Evolutionary conservation across 2,797 vertebrate species (phyloP).

Genomic region (Myiotriccus ornatus): DNA sequence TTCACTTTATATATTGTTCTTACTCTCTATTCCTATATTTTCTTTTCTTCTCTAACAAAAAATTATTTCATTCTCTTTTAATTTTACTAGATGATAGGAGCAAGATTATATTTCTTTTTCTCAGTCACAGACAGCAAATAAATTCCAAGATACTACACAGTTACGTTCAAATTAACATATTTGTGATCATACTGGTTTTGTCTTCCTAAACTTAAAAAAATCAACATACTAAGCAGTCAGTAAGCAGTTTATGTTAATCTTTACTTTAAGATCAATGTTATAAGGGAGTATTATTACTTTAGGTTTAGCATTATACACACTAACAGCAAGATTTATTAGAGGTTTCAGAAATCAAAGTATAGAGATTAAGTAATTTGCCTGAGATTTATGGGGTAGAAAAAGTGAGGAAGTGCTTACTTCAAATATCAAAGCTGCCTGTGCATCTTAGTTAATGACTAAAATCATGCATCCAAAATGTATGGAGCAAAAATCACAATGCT

Average conservation of each 20-base stretch:
- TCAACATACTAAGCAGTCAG: neutral
- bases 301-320: neutral
- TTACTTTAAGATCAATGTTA: neutral
- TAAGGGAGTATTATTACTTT: neutral
- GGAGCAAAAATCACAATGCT: neutral
- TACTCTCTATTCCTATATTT: neutral
- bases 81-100: neutral
- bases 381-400: neutral
- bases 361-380: slow-evolving; percentile 3
- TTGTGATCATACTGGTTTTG: neutral
- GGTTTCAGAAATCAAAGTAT: slow-evolving; percentile 1
- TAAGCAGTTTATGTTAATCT: slow-evolving; percentile 29
- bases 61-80: neutral
- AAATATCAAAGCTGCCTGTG: neutral
- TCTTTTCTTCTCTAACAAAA: neutral
- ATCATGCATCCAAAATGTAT: neutral
- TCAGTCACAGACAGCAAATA: neutral
- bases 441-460: neutral
- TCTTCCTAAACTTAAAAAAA: slow-evolving; percentile 18
- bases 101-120: neutral
- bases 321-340: neutral
- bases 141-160: neutral
- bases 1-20: neutral
- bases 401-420: neutral
- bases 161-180: neutral